Evolutionary conservation across 2,113 vertebrate genomes (phyloP), one percentile per base, ranked within the genome.

Genomic region (Nicator chloris): DNA sequence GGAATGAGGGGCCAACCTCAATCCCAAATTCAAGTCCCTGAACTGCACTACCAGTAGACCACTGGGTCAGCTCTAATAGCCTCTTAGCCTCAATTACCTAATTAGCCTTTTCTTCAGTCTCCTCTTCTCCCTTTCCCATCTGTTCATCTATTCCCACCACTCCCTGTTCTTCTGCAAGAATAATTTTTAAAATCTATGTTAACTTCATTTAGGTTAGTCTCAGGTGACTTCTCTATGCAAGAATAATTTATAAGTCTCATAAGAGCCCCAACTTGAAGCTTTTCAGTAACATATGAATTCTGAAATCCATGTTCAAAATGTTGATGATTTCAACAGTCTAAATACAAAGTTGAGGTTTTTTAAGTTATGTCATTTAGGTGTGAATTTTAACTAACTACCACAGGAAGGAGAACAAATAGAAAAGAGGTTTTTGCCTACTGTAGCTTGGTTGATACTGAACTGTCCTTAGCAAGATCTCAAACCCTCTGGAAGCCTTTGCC

Each of bases 121-220:
- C 86, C 86, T 93, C 60, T 92, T 96, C 94, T 94, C 88, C 79
- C 83, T 95, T 94, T 93, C 78, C 95, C 96, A 97, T 97, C 96
- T 97, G 97, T 96, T 97, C 92, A 51, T 96, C 90, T 96, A 97
- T 96, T 97, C 96, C 96, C 97, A 95, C 92, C 97, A 94, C 82
- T 92, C 87, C 60, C 85, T 95, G 91, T 93, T 95, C 95, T 96
- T 97, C 91, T 93, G 91, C 92, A 96, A 97, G 97, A 96, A 93
- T 93, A 96, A 96, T 95, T 96, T 97, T 95, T 70, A 30, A 96
- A 97, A 96, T 94, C 95, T 94, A 96, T 96, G 93, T 96, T 96
- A 97, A 97, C 92, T 97, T 97, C 93, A 97, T 97, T 97, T 96
- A 95, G 93, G 92, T 77, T 97, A 72, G 72, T 96, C 97, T 97